Base-by-base conservation (phyloP, 92 coral and sea anemone species). In the Diadumene lineata region DNA sequence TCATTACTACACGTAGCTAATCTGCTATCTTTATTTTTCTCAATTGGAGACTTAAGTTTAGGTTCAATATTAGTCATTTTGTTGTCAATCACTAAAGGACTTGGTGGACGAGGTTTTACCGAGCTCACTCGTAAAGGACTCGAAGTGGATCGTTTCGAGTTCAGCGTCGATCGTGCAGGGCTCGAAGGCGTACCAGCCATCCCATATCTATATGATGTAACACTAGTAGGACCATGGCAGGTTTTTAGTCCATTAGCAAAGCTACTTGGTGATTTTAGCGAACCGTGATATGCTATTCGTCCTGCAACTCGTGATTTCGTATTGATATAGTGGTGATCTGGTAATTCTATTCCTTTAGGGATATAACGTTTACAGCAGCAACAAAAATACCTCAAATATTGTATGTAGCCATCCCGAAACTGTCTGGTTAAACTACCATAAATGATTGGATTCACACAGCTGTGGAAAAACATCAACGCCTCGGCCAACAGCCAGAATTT, bases 361-460 rank as follows among this genome's bases (percentile, higher is more conserved):
- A 28, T 31, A 22, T 70, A 34, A 44, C 71, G 70, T 11, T 79
- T 69, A 51, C 92, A 77, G 55, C 92, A 87, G 69, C 87, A 77
- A 9, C 84, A 24, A 50, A 56, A 71, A 30, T 60, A 53, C 58
- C 58, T 74, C 28, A 91, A 60, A 31, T 77, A 88, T 73, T 72
- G 86, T 28, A 87, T 43, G 75, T 91, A 94, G 24, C 91, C 92
- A 2, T 85, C 85, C 46, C 98, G 97, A 78, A 88, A 94, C 76
- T 86, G 91, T 38, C 82, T 84, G 11, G 97, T 94, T 24, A 92
- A 66, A 31, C 87, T 88, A 11, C 94, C 93, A 74, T 94, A 94
- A 1, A 92, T 87, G 8, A 94, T 80, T 0, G 98, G 94, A 70
- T 94, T 92, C 15, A 90, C 86, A 43, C 97, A 87, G 25, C 93